Evolutionary conservation across 2,888 invertebrate genomes (phyloP), one percentile per base, ranked within the genome.

Genomic region (Drosophila parthenogenetica): DNA sequence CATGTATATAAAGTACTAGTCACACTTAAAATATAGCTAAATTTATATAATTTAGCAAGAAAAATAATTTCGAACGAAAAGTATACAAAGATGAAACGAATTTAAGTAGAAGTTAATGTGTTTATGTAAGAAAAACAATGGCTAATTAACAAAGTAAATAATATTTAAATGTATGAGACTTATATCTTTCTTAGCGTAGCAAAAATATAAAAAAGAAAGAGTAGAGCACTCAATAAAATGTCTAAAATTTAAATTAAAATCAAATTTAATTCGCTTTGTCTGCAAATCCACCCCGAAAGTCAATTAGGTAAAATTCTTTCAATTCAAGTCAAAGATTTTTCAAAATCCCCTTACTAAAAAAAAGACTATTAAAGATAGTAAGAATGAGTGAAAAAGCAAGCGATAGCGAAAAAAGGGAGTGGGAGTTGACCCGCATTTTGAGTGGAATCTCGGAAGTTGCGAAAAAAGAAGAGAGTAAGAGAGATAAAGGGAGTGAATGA

Each of bases 381-480:
- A 29, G 22, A 11, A 4, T 32, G 3, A 35, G 16, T 8, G 8
- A 29, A 32, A 14, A 10, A 1, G 14, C 7, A 3, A 51, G 19
- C 35, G 37, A 39, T 37, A 39, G 29, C 29, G 29, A 22, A 22
- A 7, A 3, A n/a, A 48, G n/a, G 13, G 19, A 51, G 39, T 25
- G 19, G 14, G 14, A 51, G 11, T 25, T 37, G 13, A 55, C 70
- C 71, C 70, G 71, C 69, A 70, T 70, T 42, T 39, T 37, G 2
- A 16, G 8, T 2, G 11, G 13, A 46, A 14, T 17, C 17, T 39
- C 14, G 13, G 17, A 14, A 42, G 29, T 35, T 63, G 64, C 60
- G 46, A 62, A 70, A 60, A 37, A 16, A 40, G 5, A 40, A 25
- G 29, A 39, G 35, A 35, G 35, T 11, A 35, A 35, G 11, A 13